Conservation (phyloP, 2,888 invertebrate genomes). For the Artemia sinica region DNA sequence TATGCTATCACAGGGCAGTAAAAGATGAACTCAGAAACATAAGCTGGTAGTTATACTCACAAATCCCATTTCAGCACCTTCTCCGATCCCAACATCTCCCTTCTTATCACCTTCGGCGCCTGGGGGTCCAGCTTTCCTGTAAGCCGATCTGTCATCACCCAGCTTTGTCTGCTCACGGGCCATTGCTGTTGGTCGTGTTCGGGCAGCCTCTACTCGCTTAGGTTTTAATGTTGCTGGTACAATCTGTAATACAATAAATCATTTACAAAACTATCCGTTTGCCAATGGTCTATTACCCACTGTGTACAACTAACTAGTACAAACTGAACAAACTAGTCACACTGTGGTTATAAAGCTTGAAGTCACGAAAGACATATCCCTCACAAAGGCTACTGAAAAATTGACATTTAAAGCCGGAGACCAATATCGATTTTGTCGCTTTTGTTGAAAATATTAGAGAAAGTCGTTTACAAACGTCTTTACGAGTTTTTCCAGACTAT, state of each 20-base stretch:
- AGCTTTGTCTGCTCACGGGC: constrained; percentile 51
- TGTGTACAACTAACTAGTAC: neutral
- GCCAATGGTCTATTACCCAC: neutral
- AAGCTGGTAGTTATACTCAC: constrained; percentile 32
- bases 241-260: constrained; percentile 39
- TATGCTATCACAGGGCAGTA: too few relatives aligned
- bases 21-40: too few relatives aligned
- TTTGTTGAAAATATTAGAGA: too few relatives aligned
- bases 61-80: constrained; percentile 69
- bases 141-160: constrained; percentile 63
- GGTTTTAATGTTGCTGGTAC: constrained; percentile 93
- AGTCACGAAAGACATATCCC: neutral
- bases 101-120: constrained; percentile 60
- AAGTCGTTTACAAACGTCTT: too few relatives aligned
- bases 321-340: constrained; percentile 11
- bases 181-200: constrained; percentile 52
- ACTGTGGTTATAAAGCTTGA: constrained; percentile 9
- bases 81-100: constrained; percentile 89
- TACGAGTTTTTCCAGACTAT: too few relatives aligned
- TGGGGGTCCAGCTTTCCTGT: constrained; percentile 55
- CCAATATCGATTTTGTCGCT: too few relatives aligned
- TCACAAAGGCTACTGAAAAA: too few relatives aligned
- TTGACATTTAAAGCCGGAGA: too few relatives aligned
- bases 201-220: constrained; percentile 66
- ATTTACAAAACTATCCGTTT: neutral